Base-by-base conservation (phyloP, 1,140 invertebrate species). In the Polypedilum vanderplanki region DNA sequence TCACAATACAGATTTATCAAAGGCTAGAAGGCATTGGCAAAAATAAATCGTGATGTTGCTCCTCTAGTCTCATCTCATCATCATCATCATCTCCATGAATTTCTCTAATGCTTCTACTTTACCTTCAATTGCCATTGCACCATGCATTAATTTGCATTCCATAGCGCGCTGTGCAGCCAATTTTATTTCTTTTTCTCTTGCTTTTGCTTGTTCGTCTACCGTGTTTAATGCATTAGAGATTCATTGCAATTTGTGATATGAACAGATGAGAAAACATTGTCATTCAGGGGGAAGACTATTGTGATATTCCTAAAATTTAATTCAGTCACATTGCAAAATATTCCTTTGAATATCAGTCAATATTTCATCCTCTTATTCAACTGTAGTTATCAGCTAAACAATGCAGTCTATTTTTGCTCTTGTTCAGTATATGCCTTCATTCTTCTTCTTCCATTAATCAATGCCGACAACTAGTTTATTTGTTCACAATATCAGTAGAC, bases 141-240 rank as follows among this genome's bases (percentile, higher is more conserved):
- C 65, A 70, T 70, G 18, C 65, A 70, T 70, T 70, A 3, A 70
- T 22, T 70, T 70, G 65, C 65, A 70, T 70, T 70, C 65, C 18
- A 20, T 22, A 12, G 15, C 65, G 5, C 1, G 17, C 65, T 70
- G 65, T 17, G 20, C 46, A 57, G 46, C 24, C 24, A 33, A 57
- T 57, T 57, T 57, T 70, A 20, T 70, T 20, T 5, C 10, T 70
- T 18, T 67, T n/a, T n/a, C 17, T 67, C 15, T 15, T 15, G 46
- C 46, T 57, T 12, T 70, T 70, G 65, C 65, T 70, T 18, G 7
- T 70, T 70, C 17, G 65, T 70, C 65, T 70, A 7, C 46, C 3
- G 10, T 17, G 1, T 17, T 12, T 3, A 57, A 33, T 33, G 24
- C 24, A 33, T 33, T 33, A 33, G 24, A 33, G 24, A 33, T 33